Percentiles rank a stretch among this genome's conserved stretches.
Evolutionary conservation across 2,797 vertebrate genomes (phyloP).

Genomic region (Falco novaeseelandiae): DNA sequence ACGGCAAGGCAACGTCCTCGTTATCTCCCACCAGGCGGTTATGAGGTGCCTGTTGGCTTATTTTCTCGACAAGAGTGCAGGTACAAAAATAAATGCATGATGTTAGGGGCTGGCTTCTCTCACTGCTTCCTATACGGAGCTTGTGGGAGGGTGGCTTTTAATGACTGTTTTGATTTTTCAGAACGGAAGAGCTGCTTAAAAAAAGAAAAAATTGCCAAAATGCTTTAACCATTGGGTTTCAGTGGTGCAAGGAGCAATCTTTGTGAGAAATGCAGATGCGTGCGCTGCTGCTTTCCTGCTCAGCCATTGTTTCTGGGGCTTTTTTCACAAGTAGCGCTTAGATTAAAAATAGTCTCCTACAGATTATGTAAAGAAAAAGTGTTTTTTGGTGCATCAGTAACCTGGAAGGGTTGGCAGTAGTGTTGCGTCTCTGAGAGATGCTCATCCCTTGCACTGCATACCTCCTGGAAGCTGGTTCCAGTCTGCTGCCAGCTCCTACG

Average conservation of each 20-base stretch:
- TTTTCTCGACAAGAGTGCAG: slow-evolving; percentile 96
- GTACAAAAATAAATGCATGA: slow-evolving; percentile 63
- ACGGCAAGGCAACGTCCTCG: slow-evolving; percentile 91
- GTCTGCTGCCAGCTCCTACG: neutral
- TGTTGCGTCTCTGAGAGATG: neutral
- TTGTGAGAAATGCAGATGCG: accelerated
- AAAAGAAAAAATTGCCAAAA: neutral
- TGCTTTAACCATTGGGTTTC: neutral
- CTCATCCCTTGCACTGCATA: neutral
- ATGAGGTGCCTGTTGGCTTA: slow-evolving; percentile 97
- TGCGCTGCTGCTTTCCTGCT: neutral
- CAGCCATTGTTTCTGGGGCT: neutral
- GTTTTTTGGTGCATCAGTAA: neutral
- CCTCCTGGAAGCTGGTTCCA: neutral
- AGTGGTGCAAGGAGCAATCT: neutral
- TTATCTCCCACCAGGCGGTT: slow-evolving; percentile 95
- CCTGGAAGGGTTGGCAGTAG: neutral
- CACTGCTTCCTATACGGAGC: neutral
- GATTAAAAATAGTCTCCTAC: no score
- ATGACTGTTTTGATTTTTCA: neutral
- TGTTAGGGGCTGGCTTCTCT: neutral
- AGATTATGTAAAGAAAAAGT: neutral
- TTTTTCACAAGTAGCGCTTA: neutral
- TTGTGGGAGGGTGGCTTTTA: neutral
- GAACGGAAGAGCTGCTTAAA: neutral